Conservation (phyloP, 2,888 invertebrate genomes). For the Drosophila longiperda region DNA sequence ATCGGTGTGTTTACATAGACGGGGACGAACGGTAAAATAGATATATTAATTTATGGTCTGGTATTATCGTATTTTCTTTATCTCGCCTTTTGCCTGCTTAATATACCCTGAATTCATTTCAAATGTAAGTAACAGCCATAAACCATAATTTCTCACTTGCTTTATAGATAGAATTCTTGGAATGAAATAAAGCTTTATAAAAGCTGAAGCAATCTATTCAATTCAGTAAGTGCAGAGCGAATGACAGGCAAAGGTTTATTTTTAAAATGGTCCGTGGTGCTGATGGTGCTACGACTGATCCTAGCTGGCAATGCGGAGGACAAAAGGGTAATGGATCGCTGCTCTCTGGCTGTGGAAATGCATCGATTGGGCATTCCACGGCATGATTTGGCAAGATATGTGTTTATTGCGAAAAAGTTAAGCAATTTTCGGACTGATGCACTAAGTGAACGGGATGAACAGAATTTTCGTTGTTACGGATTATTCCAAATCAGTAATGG, state of each 20-base stretch:
- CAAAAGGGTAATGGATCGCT: constrained; percentile 1
- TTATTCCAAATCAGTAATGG: constrained; percentile 23
- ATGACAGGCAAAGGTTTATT: not conserved
- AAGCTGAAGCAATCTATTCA: not conserved
- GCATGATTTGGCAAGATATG: constrained; percentile 1
- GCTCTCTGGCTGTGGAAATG: constrained; percentile 32
- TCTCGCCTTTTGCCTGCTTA: too few species aligned
- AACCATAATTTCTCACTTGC: too few species aligned
- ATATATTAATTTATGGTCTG: too few species aligned
- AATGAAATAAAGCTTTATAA: too few species aligned
- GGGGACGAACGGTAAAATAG: too few species aligned
- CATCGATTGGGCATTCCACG: not conserved
- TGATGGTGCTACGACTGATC: constrained; percentile 3
- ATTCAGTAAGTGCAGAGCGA: not conserved
- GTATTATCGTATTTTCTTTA: too few species aligned
- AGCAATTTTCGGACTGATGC: not conserved
- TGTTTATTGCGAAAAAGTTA: not conserved
- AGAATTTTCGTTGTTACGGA: not conserved
- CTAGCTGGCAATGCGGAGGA: not conserved
- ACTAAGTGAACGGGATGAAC: fast-evolving
- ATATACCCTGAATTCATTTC: too few species aligned
- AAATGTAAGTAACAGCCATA: too few species aligned
- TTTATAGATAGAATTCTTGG: too few species aligned
- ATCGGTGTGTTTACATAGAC: too few species aligned
- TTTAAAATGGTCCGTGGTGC: not conserved